Evolutionary conservation across 2,888 invertebrate species (phyloP), one percentile per base, ranked within the genome.

Genomic region (Meandrusa payeni): DNA sequence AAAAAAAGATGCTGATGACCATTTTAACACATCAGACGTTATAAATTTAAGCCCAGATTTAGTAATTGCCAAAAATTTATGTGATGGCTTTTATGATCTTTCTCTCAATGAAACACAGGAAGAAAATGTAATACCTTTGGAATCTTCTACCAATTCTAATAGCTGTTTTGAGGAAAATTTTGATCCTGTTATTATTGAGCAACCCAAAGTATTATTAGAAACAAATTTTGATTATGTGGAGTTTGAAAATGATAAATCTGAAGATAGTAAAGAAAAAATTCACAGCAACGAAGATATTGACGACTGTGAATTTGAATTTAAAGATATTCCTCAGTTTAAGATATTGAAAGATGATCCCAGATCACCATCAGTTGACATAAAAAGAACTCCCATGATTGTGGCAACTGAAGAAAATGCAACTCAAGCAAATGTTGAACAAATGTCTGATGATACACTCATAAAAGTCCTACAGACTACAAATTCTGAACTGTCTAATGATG

Each of bases 191-290:
- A 61, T 51, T 50, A 60, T 64, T 42, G 69, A 71, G 27, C 86
- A 86, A 47, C 78, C 83, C 27, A 75, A 75, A 12, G 76, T 75
- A 26, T 65, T 91, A 22, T 66, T 91, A 48, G 91, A 91, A 75
- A 91, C 91, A 10, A 90, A 91, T 67, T 88, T 91, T 71, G 91
- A 91, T 55, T 91, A 78, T 73, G 64, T 89, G 19, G 90, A 90
- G 64, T 52, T 32, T 51, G 61, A 65, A 26, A 51, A 52, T 54
- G 68, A 75, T 5, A 64, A 59, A 48, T 58, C 62, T 58, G 65
- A 69, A 51, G 69, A 73, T 32, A 72, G 57, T 52, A 57, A 62
- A 50, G 64, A 63, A 12, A 56, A 47, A 46, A 37, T 49, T 9
- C 32, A 57, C 9, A 50, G 40, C 17, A 38, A 37, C 38, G 47